These are phyloP conservation scores for Mallotus villosus DNA, from an alignment of 2,797 vertebrate genomes.

Conservation along the genomic window DNA sequence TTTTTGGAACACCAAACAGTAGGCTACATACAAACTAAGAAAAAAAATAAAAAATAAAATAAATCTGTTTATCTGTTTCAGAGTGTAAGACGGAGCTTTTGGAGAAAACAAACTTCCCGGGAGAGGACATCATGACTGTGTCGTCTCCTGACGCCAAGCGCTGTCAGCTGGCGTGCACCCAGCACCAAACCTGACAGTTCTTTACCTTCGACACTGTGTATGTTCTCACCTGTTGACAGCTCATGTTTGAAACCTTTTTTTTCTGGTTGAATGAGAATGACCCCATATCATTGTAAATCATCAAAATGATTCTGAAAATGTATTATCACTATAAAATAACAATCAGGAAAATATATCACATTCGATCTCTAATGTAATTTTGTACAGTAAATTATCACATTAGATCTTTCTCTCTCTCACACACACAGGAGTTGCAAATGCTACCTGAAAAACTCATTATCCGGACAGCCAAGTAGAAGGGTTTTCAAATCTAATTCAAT, in stretches of 20 bases:
- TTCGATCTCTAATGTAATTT: no score
- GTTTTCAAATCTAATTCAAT: conserved; percentile 40
- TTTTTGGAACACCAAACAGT: no score
- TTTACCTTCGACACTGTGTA: conserved; percentile 70
- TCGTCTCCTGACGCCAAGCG: conserved; percentile 72
- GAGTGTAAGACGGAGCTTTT: conserved; percentile 66
- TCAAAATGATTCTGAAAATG: no score
- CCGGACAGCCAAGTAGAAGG: conserved; percentile 27
- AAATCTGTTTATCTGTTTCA: conserved; percentile 43
- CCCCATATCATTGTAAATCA: no score
- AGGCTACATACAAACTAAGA: no score
- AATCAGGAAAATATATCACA: no score
- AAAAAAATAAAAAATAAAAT: no score
- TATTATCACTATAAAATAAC: no score
- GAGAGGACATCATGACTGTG: conserved; percentile 67
- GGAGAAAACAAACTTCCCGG: conserved; percentile 76
- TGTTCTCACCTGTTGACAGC: background rate
- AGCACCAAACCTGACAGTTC: conserved; percentile 78
- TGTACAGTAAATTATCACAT: no score
- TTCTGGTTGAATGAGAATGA: no score
- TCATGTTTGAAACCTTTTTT: no score
- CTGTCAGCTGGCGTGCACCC: conserved; percentile 82
- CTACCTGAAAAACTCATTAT: conserved; percentile 54
- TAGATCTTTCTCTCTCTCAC: background rate
- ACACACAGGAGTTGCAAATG: conserved; percentile 59